These are phyloP conservation scores for Toxotes jaculatrix DNA, from an alignment of 2,113 vertebrate species.

Conservation along the genomic window DNA sequence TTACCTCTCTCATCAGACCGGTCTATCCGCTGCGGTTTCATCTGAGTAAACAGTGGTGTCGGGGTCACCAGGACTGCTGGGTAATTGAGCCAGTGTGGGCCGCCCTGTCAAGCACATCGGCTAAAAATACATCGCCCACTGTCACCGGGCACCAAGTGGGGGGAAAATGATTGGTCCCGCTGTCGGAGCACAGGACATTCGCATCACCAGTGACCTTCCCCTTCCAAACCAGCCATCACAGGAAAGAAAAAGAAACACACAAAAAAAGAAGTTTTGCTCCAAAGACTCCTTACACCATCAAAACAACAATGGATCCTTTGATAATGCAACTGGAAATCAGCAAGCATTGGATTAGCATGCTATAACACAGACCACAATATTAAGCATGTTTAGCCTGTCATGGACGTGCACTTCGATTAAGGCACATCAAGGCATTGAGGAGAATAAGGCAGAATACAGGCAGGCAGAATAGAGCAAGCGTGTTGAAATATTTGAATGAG, in stretches of 20 bases:
- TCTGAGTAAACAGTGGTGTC: conserved; percentile 87
- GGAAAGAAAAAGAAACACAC: conserved; percentile 11
- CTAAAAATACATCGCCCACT: conserved; percentile 91
- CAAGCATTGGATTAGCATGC: conserved; percentile 59
- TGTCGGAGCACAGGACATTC: conserved; percentile 85
- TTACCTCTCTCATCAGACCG: conserved; percentile 85
- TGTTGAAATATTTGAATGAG: conserved; percentile 71
- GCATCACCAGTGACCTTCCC: conserved; percentile 91
- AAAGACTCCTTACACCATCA: conserved; percentile 25
- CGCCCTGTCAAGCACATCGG: conserved; percentile 86
- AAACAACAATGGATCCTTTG: conserved; percentile 60
- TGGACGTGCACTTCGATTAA: conserved; percentile 73
- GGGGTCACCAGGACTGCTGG: conserved; percentile 89
- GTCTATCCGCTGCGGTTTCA: conserved; percentile 87
- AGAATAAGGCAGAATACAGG: conserved; percentile 59
- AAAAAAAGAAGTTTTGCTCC: conserved; percentile 39
- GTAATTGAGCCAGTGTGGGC: conserved; percentile 91
- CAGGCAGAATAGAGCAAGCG: conserved; percentile 55
- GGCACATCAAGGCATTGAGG: conserved; percentile 63
- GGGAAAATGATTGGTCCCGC: conserved; percentile 89
- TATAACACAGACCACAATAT: conserved; percentile 39
- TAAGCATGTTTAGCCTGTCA: conserved; percentile 75
- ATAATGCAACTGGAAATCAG: conserved; percentile 44
- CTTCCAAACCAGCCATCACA: conserved; percentile 75
- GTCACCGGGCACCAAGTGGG: conserved; percentile 90